Base-by-base conservation (phyloP, 1,140 invertebrate genomes). In the Bombus haemorrhoidalis region DNA sequence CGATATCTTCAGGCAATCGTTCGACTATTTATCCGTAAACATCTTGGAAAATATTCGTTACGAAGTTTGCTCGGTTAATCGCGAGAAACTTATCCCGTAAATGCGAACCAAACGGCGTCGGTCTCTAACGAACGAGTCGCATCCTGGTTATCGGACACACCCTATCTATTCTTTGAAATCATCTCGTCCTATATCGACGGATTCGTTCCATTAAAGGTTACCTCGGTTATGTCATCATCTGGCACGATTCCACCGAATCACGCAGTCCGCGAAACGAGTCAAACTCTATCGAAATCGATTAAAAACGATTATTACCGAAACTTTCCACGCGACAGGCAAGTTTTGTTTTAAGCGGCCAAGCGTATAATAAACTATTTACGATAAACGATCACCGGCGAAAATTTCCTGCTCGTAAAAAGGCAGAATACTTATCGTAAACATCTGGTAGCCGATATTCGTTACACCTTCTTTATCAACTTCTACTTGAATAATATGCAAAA, bases 61-160 rank as follows among this genome's bases (percentile, higher is more conserved):
- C 22, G 32, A 34, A 8, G 28, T 62, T 74, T 34, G 3, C 8
- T 28, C 12, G n/a, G 32, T 34, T 22, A 10, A 25, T 12, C 28
- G 15, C 10, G 28, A 28, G 76, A 68, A 28, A 32, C 12, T 28
- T 25, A 68, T 83, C 28, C 12, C 6, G n/a, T 53, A 77, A 77
- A 57, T 34, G 59, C 1, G 68, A 12, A 10, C 64, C 28, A 34
- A 53, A 32, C 74, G 74, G n/a, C n/a, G n/a, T n/a, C n/a, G n/a
- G 53, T 47, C 37, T 47, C 76, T 83, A 83, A 91, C 75, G 78
- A 87, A 86, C 18, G 53, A 83, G 62, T 69, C 64, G 43, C 76
- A 86, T 90, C 71, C 83, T 88, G 64, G 72, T 66, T 87, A 91
- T 82, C 79, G 90, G 62, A 71, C 88, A 66, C 91, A 77, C 90